Evolutionary conservation across 2,797 vertebrate genomes (phyloP), one percentile per base, ranked within the genome.

Genomic region (Pseudomugil gertrudae): DNA sequence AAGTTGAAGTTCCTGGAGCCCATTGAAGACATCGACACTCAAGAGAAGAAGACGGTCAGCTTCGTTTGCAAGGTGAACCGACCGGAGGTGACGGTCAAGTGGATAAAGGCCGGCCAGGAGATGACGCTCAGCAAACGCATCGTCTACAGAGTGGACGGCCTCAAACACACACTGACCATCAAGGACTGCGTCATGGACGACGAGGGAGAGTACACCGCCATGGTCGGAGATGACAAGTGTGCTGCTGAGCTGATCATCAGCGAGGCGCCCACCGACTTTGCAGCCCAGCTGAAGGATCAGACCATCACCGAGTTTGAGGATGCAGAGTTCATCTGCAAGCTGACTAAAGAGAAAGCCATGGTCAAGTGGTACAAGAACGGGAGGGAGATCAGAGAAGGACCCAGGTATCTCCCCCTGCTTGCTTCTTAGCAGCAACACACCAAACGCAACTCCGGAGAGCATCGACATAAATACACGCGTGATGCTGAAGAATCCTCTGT

Each of bases 301-400:
- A 99, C 97, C 0, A 94, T 98, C 86, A 98, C 95, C 0, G 98
- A 99, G 91, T 99, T 99, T 57, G 97, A 99, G 67, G 97, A 99
- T 3, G 98, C 97, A 0, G 91, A 96, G 89, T 99, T 99, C 84
- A 93, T 89, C 1, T 99, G 98, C 89, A 95, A 97, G 74, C 90
- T 99, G 70, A 96, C 95, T 78, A 98, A 98, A 83, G 98, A 99
- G 83, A 98, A 96, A 88, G 95, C 97, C 13, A 87, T 76, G 1
- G 95, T 96, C 33, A 98, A 94, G 91, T 99, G 98, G 98, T 99
- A 97, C 91, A 92, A 93, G 89, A 95, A 96, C 23, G 98, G 98
- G 66, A 94, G 98, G 55, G 98, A 99, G 92, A 96, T 99, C 79
- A 95, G 95, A 92, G 95, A 97, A 89, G 96, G 95, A 87, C 94